A percentile compares a stretch with the other conserved stretches of the same genome.
phyloP scores from a whole-genome alignment of 1,140 invertebrate species.

The Philaenus spumarius region DNA sequence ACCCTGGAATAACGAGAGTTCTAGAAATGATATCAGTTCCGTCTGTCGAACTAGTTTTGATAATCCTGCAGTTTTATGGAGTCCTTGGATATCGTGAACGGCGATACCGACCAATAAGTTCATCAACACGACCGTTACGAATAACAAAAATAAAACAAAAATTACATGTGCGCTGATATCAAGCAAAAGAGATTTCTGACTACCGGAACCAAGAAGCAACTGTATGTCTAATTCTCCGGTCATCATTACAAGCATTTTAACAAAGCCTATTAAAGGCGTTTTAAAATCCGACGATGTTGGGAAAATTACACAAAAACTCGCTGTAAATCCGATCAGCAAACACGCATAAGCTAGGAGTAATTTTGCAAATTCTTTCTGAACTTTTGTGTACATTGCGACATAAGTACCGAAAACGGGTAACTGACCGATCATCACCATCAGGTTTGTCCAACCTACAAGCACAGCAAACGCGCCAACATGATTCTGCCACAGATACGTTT shows the following conservation, averaged over 20 bases:
- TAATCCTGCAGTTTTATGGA: conserved; percentile 67
- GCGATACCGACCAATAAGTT: conserved; percentile 73
- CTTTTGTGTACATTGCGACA: conserved; percentile 79
- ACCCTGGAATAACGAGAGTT: conserved; percentile 59
- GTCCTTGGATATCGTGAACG: conserved; percentile 69
- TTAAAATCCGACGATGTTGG: conserved; percentile 70
- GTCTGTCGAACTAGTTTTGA: conserved; percentile 71
- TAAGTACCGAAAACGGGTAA: conserved; percentile 78
- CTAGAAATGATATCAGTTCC: conserved; percentile 66
- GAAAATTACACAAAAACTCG: conserved; percentile 80
- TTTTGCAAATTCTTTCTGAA: conserved; percentile 78
- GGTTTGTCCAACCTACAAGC: conserved; percentile 74
- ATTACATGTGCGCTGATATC: conserved; percentile 65
- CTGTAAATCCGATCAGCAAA: conserved; percentile 74
- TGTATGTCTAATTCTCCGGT: conserved; percentile 74
- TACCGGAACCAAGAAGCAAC: conserved; percentile 52
- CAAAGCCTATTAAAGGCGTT: conserved; percentile 68
- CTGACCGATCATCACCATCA: conserved; percentile 82
- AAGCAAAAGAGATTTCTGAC: conserved; percentile 42
- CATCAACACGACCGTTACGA: conserved; percentile 76
- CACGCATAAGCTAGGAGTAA: conserved; percentile 76
- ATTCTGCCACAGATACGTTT: conserved; percentile 76
- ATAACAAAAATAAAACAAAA: conserved; percentile 63
- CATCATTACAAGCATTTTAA: conserved; percentile 84
- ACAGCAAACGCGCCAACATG: conserved; percentile 73